These are phyloP conservation scores for Neoseiulus cucumeris DNA, from an alignment of 1,140 invertebrate genomes.

Conservation along the genomic window DNA sequence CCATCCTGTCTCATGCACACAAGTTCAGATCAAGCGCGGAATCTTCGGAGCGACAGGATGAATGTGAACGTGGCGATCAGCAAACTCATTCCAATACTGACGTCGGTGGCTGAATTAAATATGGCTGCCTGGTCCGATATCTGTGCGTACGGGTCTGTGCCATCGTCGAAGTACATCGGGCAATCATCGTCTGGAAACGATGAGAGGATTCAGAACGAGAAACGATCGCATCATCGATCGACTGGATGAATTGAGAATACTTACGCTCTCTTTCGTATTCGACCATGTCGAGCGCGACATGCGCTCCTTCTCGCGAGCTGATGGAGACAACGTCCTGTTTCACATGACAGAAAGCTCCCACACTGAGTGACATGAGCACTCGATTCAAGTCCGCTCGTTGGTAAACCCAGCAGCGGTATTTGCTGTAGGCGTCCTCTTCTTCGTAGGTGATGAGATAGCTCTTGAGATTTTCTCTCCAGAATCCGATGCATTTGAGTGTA, in stretches of 20 bases:
- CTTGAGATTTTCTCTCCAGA: slow-evolving; percentile 91
- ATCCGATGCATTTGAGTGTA: slow-evolving; percentile 88
- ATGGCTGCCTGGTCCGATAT: slow-evolving; percentile 2
- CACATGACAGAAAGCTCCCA: slow-evolving; percentile 71
- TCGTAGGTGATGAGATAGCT: slow-evolving; percentile 93
- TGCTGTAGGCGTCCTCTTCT: slow-evolving; percentile 80
- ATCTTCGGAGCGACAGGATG: too few relatives aligned
- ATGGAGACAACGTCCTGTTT: slow-evolving; percentile 71
- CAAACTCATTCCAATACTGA: background rate
- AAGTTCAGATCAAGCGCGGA: too few relatives aligned
- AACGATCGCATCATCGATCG: background rate
- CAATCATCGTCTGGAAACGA: slow-evolving; percentile 52
- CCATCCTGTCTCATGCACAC: too few relatives aligned
- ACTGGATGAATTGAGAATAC: slow-evolving; percentile 21
- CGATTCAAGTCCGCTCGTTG: slow-evolving; percentile 79
- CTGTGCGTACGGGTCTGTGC: slow-evolving; percentile 45
- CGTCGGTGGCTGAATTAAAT: background rate
- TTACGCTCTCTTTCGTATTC: slow-evolving; percentile 76
- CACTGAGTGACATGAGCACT: slow-evolving; percentile 65
- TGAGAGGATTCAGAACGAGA: background rate
- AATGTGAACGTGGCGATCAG: too few relatives aligned
- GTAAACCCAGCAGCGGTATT: slow-evolving; percentile 92
- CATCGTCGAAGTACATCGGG: slow-evolving; percentile 84
- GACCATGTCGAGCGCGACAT: slow-evolving; percentile 64
- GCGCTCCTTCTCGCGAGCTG: slow-evolving; percentile 70